Evolutionary conservation across 1,140 invertebrate species (phyloP).

Genomic region (Dreissena polymorpha): DNA sequence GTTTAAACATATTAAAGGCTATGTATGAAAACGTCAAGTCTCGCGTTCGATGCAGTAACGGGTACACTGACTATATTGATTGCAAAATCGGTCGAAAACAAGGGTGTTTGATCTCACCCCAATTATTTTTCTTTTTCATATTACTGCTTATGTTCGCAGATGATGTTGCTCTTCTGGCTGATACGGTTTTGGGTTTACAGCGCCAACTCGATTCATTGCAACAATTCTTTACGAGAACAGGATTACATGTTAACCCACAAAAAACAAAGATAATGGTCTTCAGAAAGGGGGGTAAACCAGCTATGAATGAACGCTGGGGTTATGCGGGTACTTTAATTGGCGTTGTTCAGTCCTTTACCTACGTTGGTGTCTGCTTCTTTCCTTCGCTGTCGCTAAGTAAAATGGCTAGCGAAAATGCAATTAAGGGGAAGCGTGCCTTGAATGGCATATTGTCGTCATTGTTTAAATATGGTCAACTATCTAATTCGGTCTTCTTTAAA

Average conservation of each 20-base stretch:
- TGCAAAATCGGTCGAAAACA: not conserved
- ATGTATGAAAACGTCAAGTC: no score
- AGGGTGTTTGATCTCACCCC: not conserved
- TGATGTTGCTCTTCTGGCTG: slow-evolving; percentile 37
- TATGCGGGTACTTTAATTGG: no score
- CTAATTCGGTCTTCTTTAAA: no score
- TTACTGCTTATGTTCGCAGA: slow-evolving; percentile 47
- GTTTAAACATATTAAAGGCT: no score
- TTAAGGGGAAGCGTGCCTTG: not conserved
- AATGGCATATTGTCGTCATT: not conserved
- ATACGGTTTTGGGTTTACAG: slow-evolving; percentile 27
- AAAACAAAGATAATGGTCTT: not conserved
- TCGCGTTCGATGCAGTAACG: not conserved
- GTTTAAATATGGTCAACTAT: not conserved
- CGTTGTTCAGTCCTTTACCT: not conserved
- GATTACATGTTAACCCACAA: not conserved
- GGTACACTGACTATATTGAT: not conserved
- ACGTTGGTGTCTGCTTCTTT: not conserved
- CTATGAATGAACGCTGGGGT: no score
- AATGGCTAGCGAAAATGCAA: not conserved
- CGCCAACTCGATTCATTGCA: not conserved
- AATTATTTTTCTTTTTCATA: slow-evolving; percentile 45
- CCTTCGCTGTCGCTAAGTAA: not conserved
- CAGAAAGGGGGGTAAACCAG: no score
- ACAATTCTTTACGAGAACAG: not conserved